Evolutionary conservation across 2,888 invertebrate species (phyloP).

Genomic region (Pegoplata infirma): DNA sequence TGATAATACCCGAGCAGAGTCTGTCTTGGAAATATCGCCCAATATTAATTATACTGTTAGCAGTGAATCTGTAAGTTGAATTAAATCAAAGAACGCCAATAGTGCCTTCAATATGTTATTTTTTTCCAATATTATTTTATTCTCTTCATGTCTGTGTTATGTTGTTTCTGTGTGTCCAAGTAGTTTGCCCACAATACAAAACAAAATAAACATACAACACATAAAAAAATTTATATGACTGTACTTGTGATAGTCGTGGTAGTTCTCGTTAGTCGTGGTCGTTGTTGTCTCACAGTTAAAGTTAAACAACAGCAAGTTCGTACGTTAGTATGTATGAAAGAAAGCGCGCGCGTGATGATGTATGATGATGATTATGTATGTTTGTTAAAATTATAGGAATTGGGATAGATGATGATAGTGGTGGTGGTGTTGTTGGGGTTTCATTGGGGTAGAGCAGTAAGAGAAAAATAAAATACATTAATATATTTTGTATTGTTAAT

Average conservation of each 20-base stretch:
- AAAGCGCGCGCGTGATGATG: constrained; percentile 63
- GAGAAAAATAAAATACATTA: background rate
- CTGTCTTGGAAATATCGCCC: constrained; percentile 78
- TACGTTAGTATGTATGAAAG: constrained; percentile 34
- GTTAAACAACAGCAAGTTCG: constrained; percentile 18
- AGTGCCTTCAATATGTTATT: constrained; percentile 36
- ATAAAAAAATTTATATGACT: constrained; percentile 61
- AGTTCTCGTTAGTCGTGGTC: constrained; percentile 58
- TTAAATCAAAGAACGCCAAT: background rate
- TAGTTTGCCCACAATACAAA: constrained; percentile 59
- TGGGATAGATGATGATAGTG: background rate
- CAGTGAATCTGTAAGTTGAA: constrained; percentile 78
- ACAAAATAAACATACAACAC: constrained; percentile 55
- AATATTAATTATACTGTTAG: constrained; percentile 78
- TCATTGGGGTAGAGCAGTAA: background rate
- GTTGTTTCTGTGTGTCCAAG: constrained; percentile 38
- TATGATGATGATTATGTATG: constrained; percentile 48
- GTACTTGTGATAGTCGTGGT: constrained; percentile 63
- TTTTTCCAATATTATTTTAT: constrained; percentile 29
- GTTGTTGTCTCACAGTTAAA: constrained; percentile 62
- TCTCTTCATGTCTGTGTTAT: constrained; percentile 34
- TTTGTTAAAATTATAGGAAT: constrained; percentile 22
- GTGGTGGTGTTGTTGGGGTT: background rate
- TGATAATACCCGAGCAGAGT: constrained; percentile 78
- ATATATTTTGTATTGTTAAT: background rate